phyloP scores from a whole-genome alignment of 2,113 vertebrate genomes.

The Limanda limanda region DNA sequence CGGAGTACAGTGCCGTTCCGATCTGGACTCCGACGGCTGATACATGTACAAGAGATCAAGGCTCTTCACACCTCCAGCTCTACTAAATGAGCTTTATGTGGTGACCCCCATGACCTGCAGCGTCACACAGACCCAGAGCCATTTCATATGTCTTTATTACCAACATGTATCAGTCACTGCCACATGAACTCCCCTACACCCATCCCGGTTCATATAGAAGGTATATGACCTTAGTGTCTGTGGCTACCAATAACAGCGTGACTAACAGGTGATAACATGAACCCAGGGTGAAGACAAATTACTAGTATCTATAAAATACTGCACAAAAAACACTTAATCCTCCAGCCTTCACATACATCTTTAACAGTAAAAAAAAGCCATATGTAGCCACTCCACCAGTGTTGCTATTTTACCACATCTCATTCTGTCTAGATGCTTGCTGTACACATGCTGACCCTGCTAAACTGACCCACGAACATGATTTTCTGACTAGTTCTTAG shows the following conservation, averaged over 20 bases:
- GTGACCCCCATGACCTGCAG: slow-evolving; percentile 28
- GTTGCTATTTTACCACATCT: background rate
- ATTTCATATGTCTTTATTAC: slow-evolving; percentile 26
- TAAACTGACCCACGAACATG: too few relatives aligned
- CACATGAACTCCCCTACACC: background rate
- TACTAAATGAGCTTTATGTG: slow-evolving; percentile 25
- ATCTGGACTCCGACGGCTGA: background rate
- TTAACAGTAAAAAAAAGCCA: background rate
- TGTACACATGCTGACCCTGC: too few relatives aligned
- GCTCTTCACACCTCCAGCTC: slow-evolving; percentile 8
- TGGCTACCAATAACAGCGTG: background rate
- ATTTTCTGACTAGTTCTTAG: too few relatives aligned
- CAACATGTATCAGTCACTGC: slow-evolving; percentile 1
- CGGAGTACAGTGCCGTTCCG: slow-evolving; percentile 9
- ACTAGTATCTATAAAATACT: background rate
- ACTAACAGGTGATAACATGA: background rate
- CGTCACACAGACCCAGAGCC: slow-evolving; percentile 4
- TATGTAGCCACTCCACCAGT: background rate
- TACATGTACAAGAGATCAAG: slow-evolving; percentile 37
- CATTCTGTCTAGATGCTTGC: background rate
- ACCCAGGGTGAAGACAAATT: background rate
- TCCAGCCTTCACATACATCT: background rate
- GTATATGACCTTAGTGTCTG: background rate
- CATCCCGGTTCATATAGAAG: background rate
- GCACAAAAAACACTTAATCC: slow-evolving; percentile 18